Base-by-base conservation (phyloP, 2,113 vertebrate genomes). In the Ovis canadensis region DNA sequence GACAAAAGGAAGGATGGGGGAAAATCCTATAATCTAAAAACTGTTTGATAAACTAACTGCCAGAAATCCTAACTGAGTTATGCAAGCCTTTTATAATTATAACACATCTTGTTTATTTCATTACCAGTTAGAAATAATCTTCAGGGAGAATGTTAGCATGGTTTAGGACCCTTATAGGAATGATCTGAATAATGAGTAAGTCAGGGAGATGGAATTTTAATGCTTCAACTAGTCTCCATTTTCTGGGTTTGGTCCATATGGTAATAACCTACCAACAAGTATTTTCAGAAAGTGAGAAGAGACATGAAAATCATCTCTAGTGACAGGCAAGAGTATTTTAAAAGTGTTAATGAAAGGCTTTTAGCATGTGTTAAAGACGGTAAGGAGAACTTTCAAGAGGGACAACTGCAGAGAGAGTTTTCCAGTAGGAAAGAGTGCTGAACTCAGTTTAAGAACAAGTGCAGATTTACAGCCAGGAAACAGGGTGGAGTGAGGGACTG, bases 251-350 rank as follows among this genome's bases (percentile, higher is more conserved):
- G 33, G 67, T 85, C 87, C 82, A 83, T 93, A 81, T 19, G 13
- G 21, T 83, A 91, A 83, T 48, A 90, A 78, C 45, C 31, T 74
- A 81, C 14, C 57, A 54, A 59, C 13, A 48, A 82, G 43, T 48
- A 78, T 82, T 80, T 95, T 93, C 50, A 86, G 78, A 83, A 91
- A 93, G 43, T n/a, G 60, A 77, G 55, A 62, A 78, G 74, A 89
- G 74, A 7, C 2, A 7, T 15, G 52, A 55, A 90, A 82, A 94
- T 80, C 33, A 19, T 25, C 36, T 88, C 16, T 86, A 59, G 54
- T 82, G 25, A n/a, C 50, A 90, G 50, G n/a, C 95, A 89, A 93
- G 29, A 33, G 12, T 78, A 67, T 43, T 91, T 88, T 78, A 29
- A 59, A 81, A 40, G 23, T 80, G 21, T 57, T 92, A 45, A 78